phyloP scores from a whole-genome alignment of 2,797 vertebrate species.

The Paramormyrops hopkinsi region DNA sequence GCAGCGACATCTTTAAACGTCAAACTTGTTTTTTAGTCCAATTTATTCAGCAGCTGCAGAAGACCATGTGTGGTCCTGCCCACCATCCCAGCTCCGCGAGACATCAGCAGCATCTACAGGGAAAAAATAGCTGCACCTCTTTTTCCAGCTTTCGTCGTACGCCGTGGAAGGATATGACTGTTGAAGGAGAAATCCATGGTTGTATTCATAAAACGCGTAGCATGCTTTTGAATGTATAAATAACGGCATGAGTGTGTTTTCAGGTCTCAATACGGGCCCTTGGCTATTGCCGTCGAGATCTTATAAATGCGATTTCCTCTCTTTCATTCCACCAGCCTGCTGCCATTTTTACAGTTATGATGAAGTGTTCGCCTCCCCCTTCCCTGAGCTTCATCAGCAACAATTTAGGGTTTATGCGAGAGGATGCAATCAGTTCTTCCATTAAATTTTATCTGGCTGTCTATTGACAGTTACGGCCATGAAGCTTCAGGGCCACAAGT shows the following conservation, averaged over 20 bases:
- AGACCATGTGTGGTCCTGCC: not conserved
- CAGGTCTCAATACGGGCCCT: not conserved
- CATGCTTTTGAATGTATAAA: not conserved
- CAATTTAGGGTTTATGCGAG: slow-evolving; percentile 20
- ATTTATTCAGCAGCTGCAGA: slow-evolving; percentile 16
- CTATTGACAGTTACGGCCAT: slow-evolving; percentile 18
- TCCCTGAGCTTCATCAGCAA: slow-evolving; percentile 18
- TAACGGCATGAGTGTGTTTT: not conserved
- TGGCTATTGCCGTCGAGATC: not conserved
- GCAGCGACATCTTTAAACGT: slow-evolving; percentile 30
- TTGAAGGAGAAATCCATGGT: not conserved
- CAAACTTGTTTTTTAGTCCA: slow-evolving; percentile 12
- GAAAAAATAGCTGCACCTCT: not conserved
- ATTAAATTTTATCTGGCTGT: slow-evolving; percentile 28
- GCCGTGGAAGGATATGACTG: not conserved
- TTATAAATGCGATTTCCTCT: not conserved
- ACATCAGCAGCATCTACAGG: not conserved
- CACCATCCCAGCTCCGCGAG: not conserved
- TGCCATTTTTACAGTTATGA: slow-evolving; percentile 22
- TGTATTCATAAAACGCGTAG: not conserved
- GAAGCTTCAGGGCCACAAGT: slow-evolving; percentile 21
- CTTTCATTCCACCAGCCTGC: not conserved
- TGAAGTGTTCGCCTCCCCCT: slow-evolving; percentile 21
- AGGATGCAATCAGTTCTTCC: slow-evolving; percentile 21
- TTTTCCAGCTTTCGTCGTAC: not conserved